phyloP scores from a whole-genome alignment of 1,140 invertebrate genomes.

The Lethrus apterus region DNA sequence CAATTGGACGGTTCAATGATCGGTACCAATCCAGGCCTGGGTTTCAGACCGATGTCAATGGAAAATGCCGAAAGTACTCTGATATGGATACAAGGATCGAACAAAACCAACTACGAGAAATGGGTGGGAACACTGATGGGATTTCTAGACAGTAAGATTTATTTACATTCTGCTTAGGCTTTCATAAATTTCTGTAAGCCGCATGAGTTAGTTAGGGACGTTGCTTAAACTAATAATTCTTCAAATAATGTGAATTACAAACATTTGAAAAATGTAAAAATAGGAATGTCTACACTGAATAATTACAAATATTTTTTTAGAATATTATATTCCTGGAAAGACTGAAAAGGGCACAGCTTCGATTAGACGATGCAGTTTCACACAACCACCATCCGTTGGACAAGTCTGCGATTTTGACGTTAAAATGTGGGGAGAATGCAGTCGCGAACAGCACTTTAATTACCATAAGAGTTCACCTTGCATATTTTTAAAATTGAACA shows the following conservation, averaged over 20 bases:
- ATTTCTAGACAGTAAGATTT: slow-evolving; percentile 61
- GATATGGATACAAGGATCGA: slow-evolving; percentile 82
- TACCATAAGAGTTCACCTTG: slow-evolving; percentile 63
- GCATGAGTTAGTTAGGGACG: too few relatives aligned
- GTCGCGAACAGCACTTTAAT: slow-evolving; percentile 63
- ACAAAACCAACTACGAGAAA: slow-evolving; percentile 67
- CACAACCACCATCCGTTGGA: slow-evolving; percentile 44
- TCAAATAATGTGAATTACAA: too few relatives aligned
- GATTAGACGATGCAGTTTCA: slow-evolving; percentile 50
- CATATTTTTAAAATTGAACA: slow-evolving; percentile 59
- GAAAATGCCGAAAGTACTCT: slow-evolving; percentile 88
- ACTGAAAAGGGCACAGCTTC: slow-evolving; percentile 49
- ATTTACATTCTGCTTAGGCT: too few relatives aligned
- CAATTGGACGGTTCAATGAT: slow-evolving; percentile 74
- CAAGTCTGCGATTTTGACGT: slow-evolving; percentile 56
- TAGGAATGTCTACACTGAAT: too few relatives aligned
- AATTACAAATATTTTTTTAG: too few relatives aligned
- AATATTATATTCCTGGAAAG: slow-evolving; percentile 50
- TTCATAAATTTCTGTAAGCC: too few relatives aligned
- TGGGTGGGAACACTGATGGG: slow-evolving; percentile 69
- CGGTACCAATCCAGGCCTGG: slow-evolving; percentile 86
- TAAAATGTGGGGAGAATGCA: slow-evolving; percentile 60
- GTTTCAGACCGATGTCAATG: slow-evolving; percentile 84
- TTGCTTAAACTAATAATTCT: too few relatives aligned
- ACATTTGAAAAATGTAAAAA: too few relatives aligned